Conservation (phyloP, 2,888 invertebrate genomes). For the Brachyopa scutellaris region DNA sequence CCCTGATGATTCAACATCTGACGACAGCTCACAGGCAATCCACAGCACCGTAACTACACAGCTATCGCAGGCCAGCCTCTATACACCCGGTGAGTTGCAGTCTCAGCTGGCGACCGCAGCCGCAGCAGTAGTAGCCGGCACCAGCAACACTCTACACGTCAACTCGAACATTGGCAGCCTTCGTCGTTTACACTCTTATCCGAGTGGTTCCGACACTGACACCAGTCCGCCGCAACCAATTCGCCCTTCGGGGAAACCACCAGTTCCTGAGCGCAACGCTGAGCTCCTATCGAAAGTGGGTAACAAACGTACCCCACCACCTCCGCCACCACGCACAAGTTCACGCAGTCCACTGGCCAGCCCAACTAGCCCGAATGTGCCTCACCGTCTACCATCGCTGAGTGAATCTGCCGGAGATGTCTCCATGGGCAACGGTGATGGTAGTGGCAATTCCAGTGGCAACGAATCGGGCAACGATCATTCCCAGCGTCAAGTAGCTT, state of each 20-base stretch:
- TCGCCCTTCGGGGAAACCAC: constrained; percentile 87
- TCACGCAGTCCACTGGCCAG: constrained; percentile 94
- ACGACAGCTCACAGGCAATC: constrained; percentile 81
- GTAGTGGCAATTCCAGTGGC: constrained; percentile 86
- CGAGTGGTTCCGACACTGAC: constrained; percentile 92
- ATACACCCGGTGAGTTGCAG: constrained; percentile 76
- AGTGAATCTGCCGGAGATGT: constrained; percentile 78
- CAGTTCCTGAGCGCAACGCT: constrained; percentile 91
- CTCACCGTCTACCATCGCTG: constrained; percentile 83
- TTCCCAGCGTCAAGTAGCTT: constrained; percentile 87
- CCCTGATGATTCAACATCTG: constrained; percentile 82
- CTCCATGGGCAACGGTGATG: constrained; percentile 73
- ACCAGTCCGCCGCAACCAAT: constrained; percentile 89
- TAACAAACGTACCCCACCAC: constrained; percentile 91
- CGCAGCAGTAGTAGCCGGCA: constrained; percentile 80
- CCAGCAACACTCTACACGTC: constrained; percentile 79
- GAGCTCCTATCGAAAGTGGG: constrained; percentile 88
- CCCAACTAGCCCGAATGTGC: constrained; percentile 88
- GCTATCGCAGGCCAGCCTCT: constrained; percentile 81
- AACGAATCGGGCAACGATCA: constrained; percentile 91
- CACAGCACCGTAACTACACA: constrained; percentile 82
- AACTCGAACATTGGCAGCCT: constrained; percentile 83
- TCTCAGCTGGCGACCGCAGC: constrained; percentile 72
- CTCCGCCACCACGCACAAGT: constrained; percentile 95
- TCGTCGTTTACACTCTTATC: constrained; percentile 91